Conservation (phyloP, 2,113 vertebrate genomes). For the Gopherus evgoodei region DNA sequence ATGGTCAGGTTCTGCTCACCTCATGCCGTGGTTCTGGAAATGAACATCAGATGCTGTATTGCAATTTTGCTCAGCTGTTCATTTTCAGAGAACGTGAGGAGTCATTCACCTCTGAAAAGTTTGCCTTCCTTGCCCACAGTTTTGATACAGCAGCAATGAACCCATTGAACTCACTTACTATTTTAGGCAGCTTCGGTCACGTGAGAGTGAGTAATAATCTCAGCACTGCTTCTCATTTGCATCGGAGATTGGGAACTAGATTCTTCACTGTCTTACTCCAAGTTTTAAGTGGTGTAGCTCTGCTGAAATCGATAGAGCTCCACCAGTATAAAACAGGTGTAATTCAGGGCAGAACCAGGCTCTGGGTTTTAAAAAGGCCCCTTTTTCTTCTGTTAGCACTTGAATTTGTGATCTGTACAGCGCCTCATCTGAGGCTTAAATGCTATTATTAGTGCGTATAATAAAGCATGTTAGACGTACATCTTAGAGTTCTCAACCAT, state of each 20-base stretch:
- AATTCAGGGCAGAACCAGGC: not conserved
- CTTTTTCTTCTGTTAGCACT: not conserved
- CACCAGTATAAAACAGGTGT: not conserved
- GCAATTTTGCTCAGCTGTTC: not conserved
- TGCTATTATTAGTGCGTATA: not conserved
- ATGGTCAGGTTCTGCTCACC: not conserved
- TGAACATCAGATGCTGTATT: not conserved
- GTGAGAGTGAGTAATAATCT: slow-evolving; percentile 11
- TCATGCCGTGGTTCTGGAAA: not conserved
- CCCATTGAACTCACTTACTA: not conserved
- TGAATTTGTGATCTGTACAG: not conserved
- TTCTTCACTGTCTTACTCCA: not conserved
- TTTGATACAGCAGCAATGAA: slow-evolving; percentile 16
- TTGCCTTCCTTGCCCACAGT: not conserved
- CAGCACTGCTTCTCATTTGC: slow-evolving; percentile 23
- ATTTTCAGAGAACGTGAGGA: not conserved
- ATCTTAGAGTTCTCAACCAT: not conserved
- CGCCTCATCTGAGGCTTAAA: not conserved
- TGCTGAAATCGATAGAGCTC: not conserved
- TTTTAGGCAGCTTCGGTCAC: slow-evolving; percentile 8
- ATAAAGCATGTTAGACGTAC: not conserved
- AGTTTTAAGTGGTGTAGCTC: not conserved
- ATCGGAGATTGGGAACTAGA: not conserved
- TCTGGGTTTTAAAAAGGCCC: not conserved
- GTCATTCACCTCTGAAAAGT: not conserved